A percentile compares a stretch with the other conserved stretches of the same genome.
Evolutionary conservation across 2,888 invertebrate genomes (phyloP).

Genomic region (Cheilosia soror): DNA sequence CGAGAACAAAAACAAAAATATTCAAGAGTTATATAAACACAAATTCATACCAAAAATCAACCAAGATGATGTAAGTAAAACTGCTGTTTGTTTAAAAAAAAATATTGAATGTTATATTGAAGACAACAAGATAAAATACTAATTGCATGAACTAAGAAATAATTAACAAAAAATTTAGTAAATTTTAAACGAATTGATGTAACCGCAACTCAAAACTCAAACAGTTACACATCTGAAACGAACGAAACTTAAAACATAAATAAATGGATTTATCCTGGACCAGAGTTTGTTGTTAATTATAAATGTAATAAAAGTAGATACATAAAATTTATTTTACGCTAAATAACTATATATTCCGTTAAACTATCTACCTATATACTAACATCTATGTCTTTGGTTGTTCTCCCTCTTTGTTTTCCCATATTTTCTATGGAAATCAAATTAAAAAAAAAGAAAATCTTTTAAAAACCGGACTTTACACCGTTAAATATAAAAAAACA

Average conservation of each 20-base stretch:
- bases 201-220: conserved; percentile 24
- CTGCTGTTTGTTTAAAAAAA: conserved; percentile 31
- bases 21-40: conserved; percentile 49
- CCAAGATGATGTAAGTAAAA: conserved; percentile 41
- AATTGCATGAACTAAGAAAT: conserved; percentile 51
- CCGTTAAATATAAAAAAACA: conserved; percentile 54
- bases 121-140: conserved; percentile 26
- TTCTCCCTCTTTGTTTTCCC: not conserved
- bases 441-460: conserved; percentile 20
- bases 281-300: conserved; percentile 74
- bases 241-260: conserved; percentile 45
- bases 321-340: conserved; percentile 44
- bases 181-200: conserved; percentile 44
- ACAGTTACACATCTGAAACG: conserved; percentile 33
- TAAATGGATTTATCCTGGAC: conserved; percentile 73
- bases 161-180: conserved; percentile 26
- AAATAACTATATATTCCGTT: conserved; percentile 61
- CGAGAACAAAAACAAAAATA: conserved; percentile 1
- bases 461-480: conserved; percentile 70
- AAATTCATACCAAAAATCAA: conserved; percentile 14
- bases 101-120: conserved; percentile 55
- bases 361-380: conserved; percentile 32
- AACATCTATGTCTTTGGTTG: conserved; percentile 34
- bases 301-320: conserved; percentile 52
- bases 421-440: conserved; percentile 21